A percentile compares a stretch with the other conserved stretches of the same genome.
These are phyloP conservation scores for Fringilla coelebs DNA, from an alignment of 2,797 vertebrate genomes.

Conservation along the genomic window DNA sequence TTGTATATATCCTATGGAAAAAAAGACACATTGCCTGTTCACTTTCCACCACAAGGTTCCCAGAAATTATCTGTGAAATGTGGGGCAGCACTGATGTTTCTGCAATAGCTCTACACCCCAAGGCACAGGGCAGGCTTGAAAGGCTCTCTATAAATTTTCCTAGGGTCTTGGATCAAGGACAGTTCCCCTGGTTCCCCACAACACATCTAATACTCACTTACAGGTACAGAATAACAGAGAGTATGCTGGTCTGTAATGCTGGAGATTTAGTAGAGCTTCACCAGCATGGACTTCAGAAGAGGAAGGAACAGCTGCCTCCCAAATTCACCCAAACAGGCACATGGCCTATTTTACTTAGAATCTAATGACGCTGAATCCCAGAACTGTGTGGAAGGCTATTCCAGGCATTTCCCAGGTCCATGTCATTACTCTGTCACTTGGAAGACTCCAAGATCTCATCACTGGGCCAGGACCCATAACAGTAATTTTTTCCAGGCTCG, in stretches of 20 bases:
- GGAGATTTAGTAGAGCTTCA: neutral
- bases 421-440: neutral
- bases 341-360: neutral
- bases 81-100: neutral
- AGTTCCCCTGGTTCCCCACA: neutral
- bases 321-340: neutral
- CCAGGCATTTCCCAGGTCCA: neutral
- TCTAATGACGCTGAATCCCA: neutral
- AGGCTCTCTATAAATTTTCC: neutral
- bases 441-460: conserved; percentile 13
- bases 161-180: neutral
- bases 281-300: neutral
- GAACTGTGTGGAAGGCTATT: neutral
- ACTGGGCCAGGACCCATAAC: neutral
- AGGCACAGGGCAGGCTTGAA: neutral
- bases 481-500: neutral
- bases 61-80: neutral
- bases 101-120: neutral
- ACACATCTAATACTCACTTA: neutral
- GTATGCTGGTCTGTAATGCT: neutral
- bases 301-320: neutral
- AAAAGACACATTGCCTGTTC: neutral
- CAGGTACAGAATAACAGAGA: neutral
- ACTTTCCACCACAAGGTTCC: neutral
- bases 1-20: neutral